Percentiles rank a stretch among this genome's conserved stretches.
Conservation (phyloP, 2,888 invertebrate species). For the Eupithecia exiguata region DNA sequence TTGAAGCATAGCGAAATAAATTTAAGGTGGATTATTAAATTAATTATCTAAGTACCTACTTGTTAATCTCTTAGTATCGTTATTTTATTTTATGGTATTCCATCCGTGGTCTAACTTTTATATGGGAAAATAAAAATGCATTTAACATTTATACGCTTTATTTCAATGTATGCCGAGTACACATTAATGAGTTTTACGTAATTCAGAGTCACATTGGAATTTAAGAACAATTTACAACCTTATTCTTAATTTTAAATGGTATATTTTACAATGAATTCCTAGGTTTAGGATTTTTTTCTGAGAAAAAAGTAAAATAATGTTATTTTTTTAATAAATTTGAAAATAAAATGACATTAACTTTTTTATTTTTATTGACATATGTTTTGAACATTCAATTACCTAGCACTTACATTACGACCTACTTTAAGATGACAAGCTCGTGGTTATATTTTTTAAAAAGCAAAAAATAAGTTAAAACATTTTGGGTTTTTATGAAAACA, state of each 20-base stretch:
- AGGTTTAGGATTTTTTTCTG: slow-evolving; percentile 31
- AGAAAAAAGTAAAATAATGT: slow-evolving; percentile 19
- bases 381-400: slow-evolving; percentile 74
- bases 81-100: not conserved
- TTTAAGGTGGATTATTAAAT: too few species aligned
- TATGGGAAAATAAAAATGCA: not conserved
- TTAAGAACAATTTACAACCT: slow-evolving; percentile 80
- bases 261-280: slow-evolving; percentile 70
- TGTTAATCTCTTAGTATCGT: not conserved
- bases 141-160: slow-evolving; percentile 76
- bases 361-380: slow-evolving; percentile 75
- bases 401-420: slow-evolving; percentile 57
- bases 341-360: slow-evolving; percentile 37
- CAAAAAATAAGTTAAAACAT: not conserved
- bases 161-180: slow-evolving; percentile 78
- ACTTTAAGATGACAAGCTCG: slow-evolving; percentile 78
- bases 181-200: slow-evolving; percentile 77
- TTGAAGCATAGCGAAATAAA: too few species aligned
- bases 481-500: not conserved
- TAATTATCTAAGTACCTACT: not conserved
- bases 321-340: slow-evolving; percentile 2
- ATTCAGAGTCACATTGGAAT: slow-evolving; percentile 78
- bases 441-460: not conserved
- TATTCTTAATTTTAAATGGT: slow-evolving; percentile 63
- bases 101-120: not conserved